Conservation (phyloP, 2,113 vertebrate species). For the Phalacrocorax pelagicus region DNA sequence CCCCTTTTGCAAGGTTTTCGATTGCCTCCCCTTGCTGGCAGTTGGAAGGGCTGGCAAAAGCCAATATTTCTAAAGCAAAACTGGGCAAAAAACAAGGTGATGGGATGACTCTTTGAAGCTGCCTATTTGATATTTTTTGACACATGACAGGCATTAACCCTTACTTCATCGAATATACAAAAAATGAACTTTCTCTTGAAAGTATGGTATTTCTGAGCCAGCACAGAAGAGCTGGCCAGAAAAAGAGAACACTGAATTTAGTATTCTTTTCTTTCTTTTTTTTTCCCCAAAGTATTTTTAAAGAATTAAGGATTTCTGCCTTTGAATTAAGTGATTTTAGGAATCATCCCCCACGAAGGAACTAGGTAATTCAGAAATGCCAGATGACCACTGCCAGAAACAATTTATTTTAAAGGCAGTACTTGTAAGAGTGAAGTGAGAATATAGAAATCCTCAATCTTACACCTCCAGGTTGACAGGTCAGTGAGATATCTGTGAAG, state of each 20-base stretch:
- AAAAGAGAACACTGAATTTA: background rate
- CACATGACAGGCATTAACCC: background rate
- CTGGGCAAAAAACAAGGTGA: background rate
- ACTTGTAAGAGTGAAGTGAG: background rate
- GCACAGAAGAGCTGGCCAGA: background rate
- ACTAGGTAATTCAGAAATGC: background rate
- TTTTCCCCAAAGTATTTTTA: background rate
- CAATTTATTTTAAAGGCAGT: slow-evolving; percentile 1
- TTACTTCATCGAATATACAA: background rate
- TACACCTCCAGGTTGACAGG: background rate
- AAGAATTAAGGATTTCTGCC: background rate
- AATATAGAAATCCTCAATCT: background rate
- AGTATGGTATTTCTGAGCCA: background rate
- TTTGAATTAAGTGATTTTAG: slow-evolving; percentile 25
- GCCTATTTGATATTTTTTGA: background rate
- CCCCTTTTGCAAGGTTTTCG: background rate
- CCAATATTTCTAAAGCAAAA: background rate
- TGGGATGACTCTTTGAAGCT: background rate
- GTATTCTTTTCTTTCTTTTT: background rate
- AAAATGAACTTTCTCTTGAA: background rate
- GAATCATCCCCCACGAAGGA: background rate
- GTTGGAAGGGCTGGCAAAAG: background rate
- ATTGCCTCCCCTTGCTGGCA: background rate
- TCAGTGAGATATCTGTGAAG: background rate
- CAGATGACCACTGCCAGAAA: background rate